These are phyloP conservation scores for Tokudaia muenninki DNA, from an alignment of 2,797 vertebrate species.

Conservation along the genomic window DNA sequence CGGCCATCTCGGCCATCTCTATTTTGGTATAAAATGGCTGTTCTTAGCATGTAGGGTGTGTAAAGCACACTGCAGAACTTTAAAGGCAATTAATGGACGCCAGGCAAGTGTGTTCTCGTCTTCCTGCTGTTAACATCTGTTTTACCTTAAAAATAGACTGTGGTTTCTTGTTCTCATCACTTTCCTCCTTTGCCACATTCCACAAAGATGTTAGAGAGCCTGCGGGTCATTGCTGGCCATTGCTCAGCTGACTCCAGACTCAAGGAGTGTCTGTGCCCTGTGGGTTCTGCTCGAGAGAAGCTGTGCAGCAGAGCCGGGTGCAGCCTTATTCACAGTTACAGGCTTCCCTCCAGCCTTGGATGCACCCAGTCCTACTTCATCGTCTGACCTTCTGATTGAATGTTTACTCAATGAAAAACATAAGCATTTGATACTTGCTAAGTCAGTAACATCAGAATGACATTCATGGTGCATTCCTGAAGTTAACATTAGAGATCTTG, in stretches of 20 bases:
- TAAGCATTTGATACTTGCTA: not conserved
- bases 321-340: not conserved
- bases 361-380: no score
- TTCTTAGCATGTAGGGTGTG: not conserved
- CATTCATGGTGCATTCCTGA: not conserved
- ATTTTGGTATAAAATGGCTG: not conserved
- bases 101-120: not conserved
- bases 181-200: constrained; percentile 14
- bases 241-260: not conserved
- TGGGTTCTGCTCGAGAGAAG: not conserved
- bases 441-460: not conserved
- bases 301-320: not conserved
- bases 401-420: not conserved
- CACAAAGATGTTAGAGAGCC: not conserved
- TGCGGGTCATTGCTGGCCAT: not conserved
- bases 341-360: not conserved
- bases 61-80: not conserved
- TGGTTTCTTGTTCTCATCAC: not conserved
- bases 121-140: not conserved
- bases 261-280: not conserved
- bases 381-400: not conserved
- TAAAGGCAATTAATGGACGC: not conserved
- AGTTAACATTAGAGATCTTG: not conserved
- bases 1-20: not conserved
- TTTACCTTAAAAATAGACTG: not conserved